Evolutionary conservation across 2,888 invertebrate genomes (phyloP), one percentile per base, ranked within the genome.

Genomic region (Trichopria drosophilae): DNA sequence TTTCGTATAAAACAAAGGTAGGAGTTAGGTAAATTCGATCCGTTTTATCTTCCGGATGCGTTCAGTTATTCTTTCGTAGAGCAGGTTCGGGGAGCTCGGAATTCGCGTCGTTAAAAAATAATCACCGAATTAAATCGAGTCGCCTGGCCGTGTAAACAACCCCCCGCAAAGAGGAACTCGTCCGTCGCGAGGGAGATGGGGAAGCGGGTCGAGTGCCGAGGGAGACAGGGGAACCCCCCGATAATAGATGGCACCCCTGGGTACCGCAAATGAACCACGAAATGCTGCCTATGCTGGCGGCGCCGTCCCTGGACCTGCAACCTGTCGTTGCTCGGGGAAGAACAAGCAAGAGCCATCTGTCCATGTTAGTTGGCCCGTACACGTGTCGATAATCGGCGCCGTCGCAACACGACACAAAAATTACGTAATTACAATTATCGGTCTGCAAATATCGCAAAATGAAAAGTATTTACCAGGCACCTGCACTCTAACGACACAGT

Each of bases 241-340:
- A 69, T 75, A 75, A 75, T 74, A 72, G 71, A 75, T 74, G 73
- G 69, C 67, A 75, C 75, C 75, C 75, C 66, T 73, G 75, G 74
- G 75, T 69, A 73, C 74, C 75, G 75, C 75, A 74, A 75, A 75
- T 75, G 75, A 75, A 75, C 75, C 75, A 74, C 75, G 75, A 75
- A 75, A 75, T 74, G 71, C 72, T 74, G 73, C 71, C 62, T 67
- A 68, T 67, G 64, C 64, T 63, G 18, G 26, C 40, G 28, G 13
- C 20, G 16, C n/a, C 22, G 28, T n/a, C 63, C 55, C 58, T 60
- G 71, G 70, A 68, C 70, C 55, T 55, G 59, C 73, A 73, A 74
- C 74, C 74, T 73, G 74, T 72, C 73, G 71, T 67, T 67, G 62
- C 62, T 54, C 34, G 54, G 51, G 59, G 62, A 58, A 55, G 47